These are phyloP conservation scores for Drosophila subpulchrella DNA, from an alignment of 1,140 invertebrate genomes.

Conservation along the genomic window DNA sequence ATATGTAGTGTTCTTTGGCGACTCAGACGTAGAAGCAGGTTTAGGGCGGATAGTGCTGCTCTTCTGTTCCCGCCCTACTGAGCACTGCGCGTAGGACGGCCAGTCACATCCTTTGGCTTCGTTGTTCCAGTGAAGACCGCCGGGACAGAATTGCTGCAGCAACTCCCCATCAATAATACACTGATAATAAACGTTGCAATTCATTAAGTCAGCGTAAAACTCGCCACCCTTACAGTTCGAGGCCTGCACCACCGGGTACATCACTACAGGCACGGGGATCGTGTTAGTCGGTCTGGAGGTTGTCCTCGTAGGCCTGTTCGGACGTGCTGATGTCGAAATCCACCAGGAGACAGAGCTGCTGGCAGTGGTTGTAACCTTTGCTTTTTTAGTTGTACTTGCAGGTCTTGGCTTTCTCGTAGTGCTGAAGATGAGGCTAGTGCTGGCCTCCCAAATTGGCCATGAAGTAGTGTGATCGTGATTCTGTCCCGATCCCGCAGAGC, in stretches of 20 bases:
- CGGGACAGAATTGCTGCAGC: conserved; percentile 89
- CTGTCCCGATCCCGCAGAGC: conserved; percentile 47
- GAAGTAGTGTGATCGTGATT: conserved; percentile 84
- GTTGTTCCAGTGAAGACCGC: conserved; percentile 92
- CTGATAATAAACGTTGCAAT: conserved; percentile 91
- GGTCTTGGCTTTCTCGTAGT: conserved; percentile 31
- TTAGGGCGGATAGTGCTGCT: conserved; percentile 36
- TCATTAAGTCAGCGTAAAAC: conserved; percentile 88
- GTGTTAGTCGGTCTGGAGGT: conserved; percentile 69
- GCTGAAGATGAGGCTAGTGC: conserved; percentile 61
- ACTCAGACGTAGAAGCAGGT: conserved; percentile 21
- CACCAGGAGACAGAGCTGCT: conserved; percentile 65
- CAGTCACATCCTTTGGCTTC: conserved; percentile 88
- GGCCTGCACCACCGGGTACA: conserved; percentile 84
- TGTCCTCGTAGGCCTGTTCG: conserved; percentile 57
- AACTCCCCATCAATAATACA: conserved; percentile 89
- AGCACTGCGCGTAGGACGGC: conserved; percentile 90
- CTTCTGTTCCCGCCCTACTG: conserved; percentile 13
- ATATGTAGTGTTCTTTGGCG: conserved; percentile 27
- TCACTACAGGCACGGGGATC: conserved; percentile 83
- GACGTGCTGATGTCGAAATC: conserved; percentile 76
- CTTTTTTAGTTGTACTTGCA: conserved; percentile 59
- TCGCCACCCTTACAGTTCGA: conserved; percentile 87
- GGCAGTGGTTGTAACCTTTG: conserved; percentile 15
- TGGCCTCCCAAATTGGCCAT: conserved; percentile 85